phyloP scores from a whole-genome alignment of 2,797 vertebrate genomes.

The Mormyrops boulengeri region DNA sequence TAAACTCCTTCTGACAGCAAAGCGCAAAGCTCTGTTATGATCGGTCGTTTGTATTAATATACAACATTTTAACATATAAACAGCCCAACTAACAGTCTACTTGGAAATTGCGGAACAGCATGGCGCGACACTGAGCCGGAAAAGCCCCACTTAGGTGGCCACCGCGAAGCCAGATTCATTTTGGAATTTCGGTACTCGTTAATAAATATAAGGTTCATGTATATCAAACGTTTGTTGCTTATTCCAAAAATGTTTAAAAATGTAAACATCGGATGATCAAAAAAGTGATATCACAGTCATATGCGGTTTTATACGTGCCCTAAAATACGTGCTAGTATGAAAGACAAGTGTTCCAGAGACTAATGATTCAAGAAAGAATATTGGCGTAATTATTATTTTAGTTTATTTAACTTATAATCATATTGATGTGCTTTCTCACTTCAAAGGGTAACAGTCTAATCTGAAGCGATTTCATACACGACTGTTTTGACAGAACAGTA shows the following conservation, averaged over 20 bases:
- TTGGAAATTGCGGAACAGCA: background rate
- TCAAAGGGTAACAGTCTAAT: background rate
- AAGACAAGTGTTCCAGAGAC: background rate
- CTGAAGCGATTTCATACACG: background rate
- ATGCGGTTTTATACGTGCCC: background rate
- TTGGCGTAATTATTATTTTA: background rate
- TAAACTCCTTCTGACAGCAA: background rate
- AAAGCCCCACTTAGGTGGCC: slow-evolving; percentile 1
- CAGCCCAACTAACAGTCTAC: background rate
- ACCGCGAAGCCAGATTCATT: slow-evolving; percentile 10
- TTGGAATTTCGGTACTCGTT: background rate
- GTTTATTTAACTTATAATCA: background rate
- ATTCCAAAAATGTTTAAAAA: background rate
- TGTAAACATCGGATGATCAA: background rate
- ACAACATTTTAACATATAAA: background rate
- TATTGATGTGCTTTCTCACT: background rate
- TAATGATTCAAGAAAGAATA: background rate
- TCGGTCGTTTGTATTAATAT: background rate
- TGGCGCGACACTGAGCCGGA: background rate
- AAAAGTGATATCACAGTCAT: background rate
- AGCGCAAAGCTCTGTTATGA: background rate
- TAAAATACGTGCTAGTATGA: background rate
- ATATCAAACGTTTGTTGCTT: background rate
- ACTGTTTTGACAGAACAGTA: background rate
- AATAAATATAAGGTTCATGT: background rate